Conservation (phyloP, 2,888 invertebrate species). For the Drosophila subsilvestris region DNA sequence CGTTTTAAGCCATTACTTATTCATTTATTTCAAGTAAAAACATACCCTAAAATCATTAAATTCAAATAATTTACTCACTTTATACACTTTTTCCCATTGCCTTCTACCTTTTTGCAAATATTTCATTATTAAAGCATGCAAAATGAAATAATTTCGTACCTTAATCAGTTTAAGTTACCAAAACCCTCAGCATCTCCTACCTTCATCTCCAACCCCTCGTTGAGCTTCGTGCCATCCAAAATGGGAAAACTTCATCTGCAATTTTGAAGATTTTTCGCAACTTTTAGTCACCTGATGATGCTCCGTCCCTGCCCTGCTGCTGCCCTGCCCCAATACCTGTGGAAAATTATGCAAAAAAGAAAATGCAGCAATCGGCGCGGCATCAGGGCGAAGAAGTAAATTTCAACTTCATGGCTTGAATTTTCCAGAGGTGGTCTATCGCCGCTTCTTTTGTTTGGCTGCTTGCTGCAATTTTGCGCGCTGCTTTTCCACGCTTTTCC, state of each 20-base stretch:
- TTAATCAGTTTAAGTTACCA: neutral
- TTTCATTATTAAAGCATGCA: neutral
- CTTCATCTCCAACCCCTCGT: neutral
- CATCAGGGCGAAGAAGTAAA: slow-evolving; percentile 21
- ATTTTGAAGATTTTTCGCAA: slow-evolving; percentile 36
- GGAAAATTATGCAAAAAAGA: slow-evolving; percentile 42
- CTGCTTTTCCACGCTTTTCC: slow-evolving; percentile 55
- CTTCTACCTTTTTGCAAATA: neutral
- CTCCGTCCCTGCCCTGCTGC: neutral
- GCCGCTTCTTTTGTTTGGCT: slow-evolving; percentile 39
- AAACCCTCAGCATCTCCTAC: neutral
- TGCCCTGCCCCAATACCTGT: neutral
- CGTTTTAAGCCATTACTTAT: neutral
- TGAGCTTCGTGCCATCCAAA: neutral
- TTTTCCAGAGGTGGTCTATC: slow-evolving; percentile 13
- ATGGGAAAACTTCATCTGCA: neutral
- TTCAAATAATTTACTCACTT: neutral
- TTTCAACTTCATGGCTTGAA: slow-evolving; percentile 25
- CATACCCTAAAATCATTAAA: neutral
- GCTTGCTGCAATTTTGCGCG: slow-evolving; percentile 22
- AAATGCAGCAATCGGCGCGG: slow-evolving; percentile 52
- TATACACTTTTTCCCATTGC: too few relatives aligned
- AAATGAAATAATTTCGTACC: neutral
- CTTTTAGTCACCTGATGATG: slow-evolving; percentile 33
- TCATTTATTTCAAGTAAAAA: neutral